Percentiles rank a stretch among this genome's conserved stretches.
phyloP scores from a whole-genome alignment of 53 echinoderm and acorn worm species.

The Holothuria scabra region DNA sequence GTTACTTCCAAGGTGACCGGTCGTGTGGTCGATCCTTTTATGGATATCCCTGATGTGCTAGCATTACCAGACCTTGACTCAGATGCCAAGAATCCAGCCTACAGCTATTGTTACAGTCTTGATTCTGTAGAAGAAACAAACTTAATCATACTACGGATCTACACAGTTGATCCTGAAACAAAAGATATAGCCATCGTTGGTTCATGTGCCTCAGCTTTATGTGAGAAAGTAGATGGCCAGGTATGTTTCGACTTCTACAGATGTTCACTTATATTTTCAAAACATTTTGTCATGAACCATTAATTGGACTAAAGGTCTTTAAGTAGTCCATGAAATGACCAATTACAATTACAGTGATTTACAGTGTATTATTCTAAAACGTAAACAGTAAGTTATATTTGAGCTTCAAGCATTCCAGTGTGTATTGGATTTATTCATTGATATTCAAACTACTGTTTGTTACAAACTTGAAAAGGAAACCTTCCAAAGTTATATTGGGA shows the following conservation, averaged over 20 bases:
- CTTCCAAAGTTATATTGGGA: too few species aligned
- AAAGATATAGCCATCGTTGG: constrained; percentile 1
- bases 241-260: background rate
- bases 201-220: background rate
- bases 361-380: too few species aligned
- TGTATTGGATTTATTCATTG: too few species aligned
- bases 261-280: background rate
- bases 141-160: background rate
- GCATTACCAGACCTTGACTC: constrained; percentile 19
- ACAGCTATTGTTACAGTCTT: background rate
- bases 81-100: background rate
- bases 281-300: background rate
- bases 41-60: background rate
- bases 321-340: too few species aligned
- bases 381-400: too few species aligned
- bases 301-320: too few species aligned
- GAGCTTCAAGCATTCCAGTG: too few species aligned
- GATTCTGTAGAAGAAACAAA: background rate
- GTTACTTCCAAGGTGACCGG: constrained; percentile 7
- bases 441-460: too few species aligned
- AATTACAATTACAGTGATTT: too few species aligned
- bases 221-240: background rate
- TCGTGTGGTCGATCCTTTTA: background rate
- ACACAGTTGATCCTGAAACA: constrained; percentile 9
- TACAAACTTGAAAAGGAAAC: too few species aligned